Evolutionary conservation across 2,113 vertebrate genomes (phyloP).

Genomic region (Haliaeetus leucogaster): DNA sequence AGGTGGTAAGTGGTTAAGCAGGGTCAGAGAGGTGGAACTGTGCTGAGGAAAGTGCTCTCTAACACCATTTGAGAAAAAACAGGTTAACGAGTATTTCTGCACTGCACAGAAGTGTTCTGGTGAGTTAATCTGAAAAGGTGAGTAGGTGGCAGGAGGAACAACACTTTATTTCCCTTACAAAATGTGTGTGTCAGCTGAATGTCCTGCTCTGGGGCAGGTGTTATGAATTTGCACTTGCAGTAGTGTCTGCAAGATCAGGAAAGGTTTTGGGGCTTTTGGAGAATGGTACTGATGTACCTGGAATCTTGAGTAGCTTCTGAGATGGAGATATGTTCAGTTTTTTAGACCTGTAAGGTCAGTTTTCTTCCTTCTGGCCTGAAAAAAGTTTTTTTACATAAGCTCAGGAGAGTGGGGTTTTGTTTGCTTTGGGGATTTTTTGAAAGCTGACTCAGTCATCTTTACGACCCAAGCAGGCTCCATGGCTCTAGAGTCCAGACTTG

Average conservation of each 20-base stretch:
- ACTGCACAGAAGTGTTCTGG: background rate
- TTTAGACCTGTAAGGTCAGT: background rate
- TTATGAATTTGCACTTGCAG: background rate
- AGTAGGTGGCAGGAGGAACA: background rate
- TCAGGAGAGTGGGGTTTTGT: background rate
- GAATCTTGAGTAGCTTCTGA: background rate
- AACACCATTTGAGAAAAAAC: background rate
- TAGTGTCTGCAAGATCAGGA: background rate
- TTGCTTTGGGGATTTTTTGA: background rate
- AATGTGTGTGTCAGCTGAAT: background rate
- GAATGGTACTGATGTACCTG: fast-evolving
- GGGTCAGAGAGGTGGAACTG: background rate
- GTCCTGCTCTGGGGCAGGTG: background rate
- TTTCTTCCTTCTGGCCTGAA: background rate
- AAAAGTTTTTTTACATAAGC: background rate
- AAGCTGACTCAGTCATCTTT: background rate
- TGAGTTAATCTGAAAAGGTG: background rate
- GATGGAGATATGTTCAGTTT: background rate
- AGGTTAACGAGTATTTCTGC: too few species aligned
- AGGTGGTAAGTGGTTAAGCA: background rate
- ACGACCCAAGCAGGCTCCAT: fast-evolving
- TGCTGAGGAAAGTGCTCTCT: background rate
- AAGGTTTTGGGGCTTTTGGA: background rate
- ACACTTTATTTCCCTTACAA: background rate
- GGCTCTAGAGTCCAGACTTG: fast-evolving